phyloP scores from a whole-genome alignment of 2,888 invertebrate genomes.

The Craniophora ligustri region DNA sequence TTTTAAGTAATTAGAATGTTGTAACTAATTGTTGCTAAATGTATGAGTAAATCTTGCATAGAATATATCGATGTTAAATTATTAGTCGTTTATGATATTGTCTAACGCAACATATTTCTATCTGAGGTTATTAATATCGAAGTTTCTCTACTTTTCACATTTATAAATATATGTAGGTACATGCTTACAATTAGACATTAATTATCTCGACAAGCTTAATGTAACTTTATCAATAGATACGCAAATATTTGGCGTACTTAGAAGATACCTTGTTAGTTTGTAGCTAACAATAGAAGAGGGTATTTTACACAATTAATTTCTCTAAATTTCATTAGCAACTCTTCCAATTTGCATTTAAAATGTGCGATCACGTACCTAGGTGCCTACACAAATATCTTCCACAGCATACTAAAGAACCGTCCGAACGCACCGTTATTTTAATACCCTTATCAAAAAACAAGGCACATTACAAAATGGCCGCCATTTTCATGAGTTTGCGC shows the following conservation, averaged over 20 bases:
- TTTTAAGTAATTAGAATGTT: slow-evolving; percentile 15
- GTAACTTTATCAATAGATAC: slow-evolving; percentile 31
- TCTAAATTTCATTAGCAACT: slow-evolving; percentile 81
- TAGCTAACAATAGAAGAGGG: slow-evolving; percentile 52
- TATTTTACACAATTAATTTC: slow-evolving; percentile 64
- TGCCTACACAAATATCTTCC: slow-evolving; percentile 75
- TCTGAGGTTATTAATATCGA: neutral
- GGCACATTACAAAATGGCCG: slow-evolving; percentile 88
- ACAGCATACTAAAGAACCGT: slow-evolving; percentile 79
- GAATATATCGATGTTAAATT: slow-evolving; percentile 2
- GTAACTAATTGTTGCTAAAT: neutral
- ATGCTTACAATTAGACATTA: no score
- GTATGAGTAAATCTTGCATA: neutral
- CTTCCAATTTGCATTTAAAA: slow-evolving; percentile 83
- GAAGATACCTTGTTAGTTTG: slow-evolving; percentile 25
- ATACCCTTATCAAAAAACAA: slow-evolving; percentile 89
- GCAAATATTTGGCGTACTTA: no score
- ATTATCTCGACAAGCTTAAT: no score
- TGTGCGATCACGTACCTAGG: slow-evolving; percentile 82
- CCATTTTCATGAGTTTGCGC: slow-evolving; percentile 87
- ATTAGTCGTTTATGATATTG: slow-evolving; percentile 1
- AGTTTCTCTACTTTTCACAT: neutral
- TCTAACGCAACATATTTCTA: neutral
- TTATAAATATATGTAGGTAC: no score
- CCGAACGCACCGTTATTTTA: slow-evolving; percentile 85